Evolutionary conservation across 1,140 invertebrate species (phyloP).

Genomic region (Venustaconcha ellipsiformis): DNA sequence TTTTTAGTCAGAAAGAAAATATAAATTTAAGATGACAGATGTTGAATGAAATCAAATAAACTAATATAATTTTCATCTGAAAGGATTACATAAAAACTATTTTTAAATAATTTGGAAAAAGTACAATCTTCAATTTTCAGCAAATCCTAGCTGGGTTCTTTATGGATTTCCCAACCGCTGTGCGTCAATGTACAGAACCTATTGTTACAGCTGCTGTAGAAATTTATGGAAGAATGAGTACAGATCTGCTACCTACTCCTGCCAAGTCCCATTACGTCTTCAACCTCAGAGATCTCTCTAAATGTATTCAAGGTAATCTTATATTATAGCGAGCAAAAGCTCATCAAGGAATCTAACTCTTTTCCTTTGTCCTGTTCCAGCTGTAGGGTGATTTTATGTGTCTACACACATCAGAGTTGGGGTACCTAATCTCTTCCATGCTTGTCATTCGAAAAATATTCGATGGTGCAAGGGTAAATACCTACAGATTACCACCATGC

Average conservation of each 20-base stretch:
- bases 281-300: slow-evolving; percentile 69
- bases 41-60: too few species aligned
- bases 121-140: slow-evolving; percentile 62
- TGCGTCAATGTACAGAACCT: slow-evolving; percentile 69
- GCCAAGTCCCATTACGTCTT: slow-evolving; percentile 71
- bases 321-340: too few species aligned
- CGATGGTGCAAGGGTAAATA: too few species aligned
- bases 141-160: slow-evolving; percentile 83
- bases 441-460: too few species aligned
- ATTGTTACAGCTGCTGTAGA: slow-evolving; percentile 68
- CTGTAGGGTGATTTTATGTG: neutral
- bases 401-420: too few species aligned
- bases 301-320: slow-evolving; percentile 68
- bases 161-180: slow-evolving; percentile 67
- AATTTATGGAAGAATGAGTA: slow-evolving; percentile 68
- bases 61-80: neutral
- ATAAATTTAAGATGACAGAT: too few species aligned
- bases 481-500: too few species aligned
- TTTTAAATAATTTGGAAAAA: neutral
- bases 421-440: too few species aligned
- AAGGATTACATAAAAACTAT: neutral
- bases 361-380: neutral
- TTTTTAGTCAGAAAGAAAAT: too few species aligned
- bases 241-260: slow-evolving; percentile 69
- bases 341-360: neutral